Base-by-base conservation (phyloP, 2,888 invertebrate genomes). In the Calameuta idolon region DNA sequence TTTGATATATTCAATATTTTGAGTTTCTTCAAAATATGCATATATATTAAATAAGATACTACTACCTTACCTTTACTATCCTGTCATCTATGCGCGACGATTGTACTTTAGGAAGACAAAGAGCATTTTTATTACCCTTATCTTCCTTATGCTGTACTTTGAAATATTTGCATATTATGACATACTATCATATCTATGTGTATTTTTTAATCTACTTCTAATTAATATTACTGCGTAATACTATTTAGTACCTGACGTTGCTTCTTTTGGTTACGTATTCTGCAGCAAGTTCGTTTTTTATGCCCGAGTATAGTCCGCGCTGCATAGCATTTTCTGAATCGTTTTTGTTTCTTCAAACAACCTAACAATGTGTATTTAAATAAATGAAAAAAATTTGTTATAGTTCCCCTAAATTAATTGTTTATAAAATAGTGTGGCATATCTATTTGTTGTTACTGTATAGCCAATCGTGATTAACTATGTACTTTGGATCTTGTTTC, bases 401-500 rank as follows among this genome's bases (percentile, higher is more conserved):
- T 69, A 77, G 30, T 55, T 69, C 35, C 33, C 34, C 75, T 33
- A 33, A 37, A 74, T 15, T 74, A 12, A n/a, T 55, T n/a, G 23
- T 73, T 33, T 76, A 15, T 33, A 34, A 11, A 79, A 69, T 35
- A 35, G 74, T 73, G 74, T 73, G 71, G 15, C n/a, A 68, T 71
- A 76, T 23, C 12, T 71, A 35, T 78, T 75, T 71, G 1, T 37
- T n/a, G 23, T 33, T 31, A 35, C 30, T 68, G 23, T 76, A 73
- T 76, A 31, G 31, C 23, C 0, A 23, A 23, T 9, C 55, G 55
- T 23, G 23, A 23, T 23, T 55, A 34, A 75, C 55, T 34, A 74
- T 69, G 75, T 85, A 90, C 89, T 83, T 83, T 84, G 69, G 78
- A 88, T 83, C 77, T 81, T 84, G 23, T 79, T 37, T n/a, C 84